Evolutionary conservation across 2,113 vertebrate species (phyloP).

Genomic region (Thamnaconus septentrionalis): DNA sequence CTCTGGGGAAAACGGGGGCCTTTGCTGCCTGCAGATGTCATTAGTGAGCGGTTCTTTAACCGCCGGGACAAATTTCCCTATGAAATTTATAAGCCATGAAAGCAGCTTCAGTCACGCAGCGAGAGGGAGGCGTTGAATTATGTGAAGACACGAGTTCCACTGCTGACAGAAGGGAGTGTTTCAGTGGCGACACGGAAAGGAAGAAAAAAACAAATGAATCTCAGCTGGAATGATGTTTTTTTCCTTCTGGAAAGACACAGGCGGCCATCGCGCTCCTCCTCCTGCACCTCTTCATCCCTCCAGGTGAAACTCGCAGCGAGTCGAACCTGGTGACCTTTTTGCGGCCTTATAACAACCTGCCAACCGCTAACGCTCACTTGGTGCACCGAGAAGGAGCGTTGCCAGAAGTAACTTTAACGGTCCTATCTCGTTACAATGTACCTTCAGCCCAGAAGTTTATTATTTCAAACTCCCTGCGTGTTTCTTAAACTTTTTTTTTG

Average conservation of each 20-base stretch:
- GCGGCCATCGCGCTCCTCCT: background rate
- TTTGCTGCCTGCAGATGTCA: constrained; percentile 76
- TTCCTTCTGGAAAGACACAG: constrained; percentile 20
- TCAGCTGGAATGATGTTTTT: background rate
- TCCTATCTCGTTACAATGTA: background rate
- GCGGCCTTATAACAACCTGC: constrained; percentile 49
- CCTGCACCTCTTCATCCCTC: too few relatives aligned
- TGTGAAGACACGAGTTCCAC: constrained; percentile 14
- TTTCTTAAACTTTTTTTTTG: too few relatives aligned
- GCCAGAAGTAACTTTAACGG: constrained; percentile 20
- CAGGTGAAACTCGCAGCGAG: background rate
- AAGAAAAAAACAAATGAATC: constrained; percentile 43
- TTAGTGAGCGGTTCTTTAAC: constrained; percentile 66
- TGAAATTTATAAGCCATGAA: constrained; percentile 81
- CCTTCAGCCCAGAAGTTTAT: background rate
- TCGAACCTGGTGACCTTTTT: constrained; percentile 41
- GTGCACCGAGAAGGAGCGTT: constrained; percentile 5
- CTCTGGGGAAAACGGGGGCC: constrained; percentile 13
- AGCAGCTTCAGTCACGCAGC: constrained; percentile 58
- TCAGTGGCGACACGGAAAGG: constrained; percentile 27
- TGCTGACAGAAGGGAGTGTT: constrained; percentile 20
- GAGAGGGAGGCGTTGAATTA: constrained; percentile 22
- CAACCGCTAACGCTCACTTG: constrained; percentile 33
- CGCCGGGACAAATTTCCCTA: constrained; percentile 61
- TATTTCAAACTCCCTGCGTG: too few relatives aligned